Conservation (phyloP, 2,113 vertebrate genomes). For the Brienomyrus brachyistius region DNA sequence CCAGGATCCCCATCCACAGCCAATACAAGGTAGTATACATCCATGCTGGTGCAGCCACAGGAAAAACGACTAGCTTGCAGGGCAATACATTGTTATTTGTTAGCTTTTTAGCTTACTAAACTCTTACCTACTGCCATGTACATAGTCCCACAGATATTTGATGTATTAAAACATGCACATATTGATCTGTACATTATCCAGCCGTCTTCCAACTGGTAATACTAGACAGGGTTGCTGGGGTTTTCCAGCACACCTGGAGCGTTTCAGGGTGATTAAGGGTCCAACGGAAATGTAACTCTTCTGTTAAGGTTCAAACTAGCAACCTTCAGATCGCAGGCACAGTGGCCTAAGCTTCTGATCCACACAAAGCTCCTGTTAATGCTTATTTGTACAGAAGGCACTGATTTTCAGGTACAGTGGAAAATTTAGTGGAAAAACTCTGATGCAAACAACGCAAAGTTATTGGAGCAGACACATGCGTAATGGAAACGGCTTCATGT, state of each 20-base stretch:
- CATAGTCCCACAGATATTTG: not conserved
- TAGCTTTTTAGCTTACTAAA: not conserved
- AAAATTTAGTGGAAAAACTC: not conserved
- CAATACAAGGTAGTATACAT: not conserved
- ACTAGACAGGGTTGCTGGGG: not conserved
- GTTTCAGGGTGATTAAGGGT: not conserved
- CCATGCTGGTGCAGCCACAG: not conserved
- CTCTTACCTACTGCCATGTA: not conserved
- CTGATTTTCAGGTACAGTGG: not conserved
- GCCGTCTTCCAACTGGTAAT: not conserved
- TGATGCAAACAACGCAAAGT: not conserved
- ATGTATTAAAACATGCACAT: not conserved
- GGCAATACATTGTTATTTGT: not conserved
- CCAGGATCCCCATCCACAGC: not conserved
- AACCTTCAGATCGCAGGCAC: not conserved
- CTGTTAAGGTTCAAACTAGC: not conserved
- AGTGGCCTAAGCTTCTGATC: not conserved
- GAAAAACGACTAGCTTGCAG: not conserved
- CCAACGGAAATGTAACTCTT: not conserved
- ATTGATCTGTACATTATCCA: not conserved
- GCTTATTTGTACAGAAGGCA: not conserved
- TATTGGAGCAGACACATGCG: not conserved
- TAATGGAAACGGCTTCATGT: not conserved
- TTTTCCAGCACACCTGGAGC: not conserved
- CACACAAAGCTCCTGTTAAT: not conserved